Evolutionary conservation across 2,797 vertebrate species (phyloP), one percentile per base, ranked within the genome.

Genomic region (Halcyon smyrnensis): DNA sequence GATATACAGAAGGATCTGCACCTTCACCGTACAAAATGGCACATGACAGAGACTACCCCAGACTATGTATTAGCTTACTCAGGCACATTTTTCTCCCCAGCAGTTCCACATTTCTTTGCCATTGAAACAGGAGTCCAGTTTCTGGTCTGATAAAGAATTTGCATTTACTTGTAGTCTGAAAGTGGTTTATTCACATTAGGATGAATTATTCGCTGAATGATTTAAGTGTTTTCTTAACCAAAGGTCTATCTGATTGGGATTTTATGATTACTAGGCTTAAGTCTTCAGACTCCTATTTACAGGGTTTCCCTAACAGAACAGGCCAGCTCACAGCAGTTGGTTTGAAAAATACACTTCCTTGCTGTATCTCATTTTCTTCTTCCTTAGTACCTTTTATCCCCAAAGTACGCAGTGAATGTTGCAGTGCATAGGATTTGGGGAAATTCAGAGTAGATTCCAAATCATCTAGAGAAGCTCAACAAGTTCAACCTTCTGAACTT

Each of bases 271-370:
- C 19, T 6, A 45, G 45, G 34, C 23, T 85, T 1, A 84, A 74
- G 23, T 45, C 63, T 84, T 87, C 71, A 93, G 45, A 81, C 57
- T 53, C 6, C 10, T 71, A 63, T 79, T 88, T 17, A 24, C 34
- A 62, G 46, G 16, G 16, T 84, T 86, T 81, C 62, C 30, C 1
- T 68, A 37, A 69, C 50, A 77, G 79, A 85, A 36, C 30, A 81
- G 36, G 86, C 41, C 20, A 68, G 53, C 28, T 92, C 65, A 36
- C 69, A 86, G 77, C 65, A 91, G 79, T 36, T 88, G 76, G 45
- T 88, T 60, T 93, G 83, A 70, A 81, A 90, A 90, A 88, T 51
- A 34, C 75, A 67, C 27, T 70, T 90, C 63, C n/a, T 85, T 11
- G 2, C 69, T 93, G 50, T 65, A 88, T 84, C 53, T 91, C n/a